phyloP scores from a whole-genome alignment of 2,797 vertebrate genomes.

The Acropternis orthonyx region DNA sequence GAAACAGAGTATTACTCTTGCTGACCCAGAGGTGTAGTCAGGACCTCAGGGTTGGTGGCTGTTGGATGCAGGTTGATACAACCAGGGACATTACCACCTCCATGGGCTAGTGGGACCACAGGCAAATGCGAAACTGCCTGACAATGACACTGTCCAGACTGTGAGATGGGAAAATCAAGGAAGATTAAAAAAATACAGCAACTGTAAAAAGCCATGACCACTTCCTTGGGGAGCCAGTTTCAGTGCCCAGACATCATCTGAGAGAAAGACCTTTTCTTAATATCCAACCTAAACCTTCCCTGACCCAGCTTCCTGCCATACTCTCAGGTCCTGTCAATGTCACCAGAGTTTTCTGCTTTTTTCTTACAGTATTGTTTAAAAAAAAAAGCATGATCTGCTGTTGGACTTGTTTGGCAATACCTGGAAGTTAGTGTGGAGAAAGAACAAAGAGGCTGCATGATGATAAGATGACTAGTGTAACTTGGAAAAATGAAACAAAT shows the following conservation, averaged over 20 bases:
- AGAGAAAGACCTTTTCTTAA: not conserved
- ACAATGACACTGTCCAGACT: not conserved
- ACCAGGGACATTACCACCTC: not conserved
- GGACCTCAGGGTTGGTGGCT: not conserved
- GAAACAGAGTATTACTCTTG: not conserved
- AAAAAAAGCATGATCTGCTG: not conserved
- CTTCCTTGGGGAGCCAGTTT: not conserved
- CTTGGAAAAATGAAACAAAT: not conserved
- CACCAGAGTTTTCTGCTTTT: not conserved
- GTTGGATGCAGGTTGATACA: not conserved
- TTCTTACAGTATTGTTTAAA: not conserved
- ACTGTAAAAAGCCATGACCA: not conserved
- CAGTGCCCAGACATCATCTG: not conserved
- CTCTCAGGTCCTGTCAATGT: not conserved
- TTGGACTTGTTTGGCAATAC: not conserved
- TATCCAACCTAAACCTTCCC: not conserved
- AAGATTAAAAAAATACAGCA: not conserved
- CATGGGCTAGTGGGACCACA: not conserved
- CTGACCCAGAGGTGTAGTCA: not conserved
- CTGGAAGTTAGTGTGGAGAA: not conserved
- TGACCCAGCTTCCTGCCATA: rapidly evolving
- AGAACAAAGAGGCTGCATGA: not conserved
- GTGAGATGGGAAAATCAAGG: not conserved
- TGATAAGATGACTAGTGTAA: not conserved
- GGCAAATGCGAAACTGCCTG: not conserved